These are phyloP conservation scores for Danio tinwini DNA, from an alignment of 2,797 vertebrate genomes.

Conservation along the genomic window DNA sequence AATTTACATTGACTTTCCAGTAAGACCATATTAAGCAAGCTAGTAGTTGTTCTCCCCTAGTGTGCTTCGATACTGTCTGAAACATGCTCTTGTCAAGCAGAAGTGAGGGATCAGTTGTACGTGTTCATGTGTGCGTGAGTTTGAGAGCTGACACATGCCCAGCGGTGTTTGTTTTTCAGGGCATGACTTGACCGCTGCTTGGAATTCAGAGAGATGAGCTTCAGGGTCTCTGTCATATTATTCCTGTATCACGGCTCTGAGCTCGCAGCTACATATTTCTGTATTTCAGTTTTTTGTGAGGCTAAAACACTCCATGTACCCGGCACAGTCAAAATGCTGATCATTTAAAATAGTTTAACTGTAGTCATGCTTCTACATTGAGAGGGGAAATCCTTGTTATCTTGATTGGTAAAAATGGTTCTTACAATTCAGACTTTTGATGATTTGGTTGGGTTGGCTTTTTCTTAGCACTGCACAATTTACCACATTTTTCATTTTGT, in stretches of 20 bases:
- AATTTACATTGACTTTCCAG: slow-evolving; percentile 9
- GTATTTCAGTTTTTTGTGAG: slow-evolving; percentile 12
- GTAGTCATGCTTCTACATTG: background rate
- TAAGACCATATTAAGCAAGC: background rate
- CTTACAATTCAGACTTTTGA: too few relatives aligned
- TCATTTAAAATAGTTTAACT: slow-evolving; percentile 1
- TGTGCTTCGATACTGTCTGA: slow-evolving; percentile 28
- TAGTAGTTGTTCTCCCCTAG: background rate
- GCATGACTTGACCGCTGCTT: slow-evolving; percentile 31
- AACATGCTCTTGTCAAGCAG: slow-evolving; percentile 36
- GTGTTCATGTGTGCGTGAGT: slow-evolving; percentile 26
- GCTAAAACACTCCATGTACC: slow-evolving; percentile 5
- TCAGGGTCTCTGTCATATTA: slow-evolving; percentile 34
- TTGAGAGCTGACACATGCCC: slow-evolving; percentile 53
- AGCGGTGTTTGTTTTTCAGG: slow-evolving; percentile 50
- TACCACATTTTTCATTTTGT: too few relatives aligned
- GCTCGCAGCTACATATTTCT: slow-evolving; percentile 14
- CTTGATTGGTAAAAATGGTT: too few relatives aligned
- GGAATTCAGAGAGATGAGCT: slow-evolving; percentile 46
- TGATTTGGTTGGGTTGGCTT: too few relatives aligned
- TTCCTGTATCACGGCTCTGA: slow-evolving; percentile 12
- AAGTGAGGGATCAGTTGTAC: slow-evolving; percentile 30
- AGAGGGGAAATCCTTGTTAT: too few relatives aligned
- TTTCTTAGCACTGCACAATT: too few relatives aligned
- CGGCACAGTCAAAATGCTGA: slow-evolving; percentile 13